Base-by-base conservation (phyloP, 2,797 vertebrate species). In the Gallinago stenura region DNA sequence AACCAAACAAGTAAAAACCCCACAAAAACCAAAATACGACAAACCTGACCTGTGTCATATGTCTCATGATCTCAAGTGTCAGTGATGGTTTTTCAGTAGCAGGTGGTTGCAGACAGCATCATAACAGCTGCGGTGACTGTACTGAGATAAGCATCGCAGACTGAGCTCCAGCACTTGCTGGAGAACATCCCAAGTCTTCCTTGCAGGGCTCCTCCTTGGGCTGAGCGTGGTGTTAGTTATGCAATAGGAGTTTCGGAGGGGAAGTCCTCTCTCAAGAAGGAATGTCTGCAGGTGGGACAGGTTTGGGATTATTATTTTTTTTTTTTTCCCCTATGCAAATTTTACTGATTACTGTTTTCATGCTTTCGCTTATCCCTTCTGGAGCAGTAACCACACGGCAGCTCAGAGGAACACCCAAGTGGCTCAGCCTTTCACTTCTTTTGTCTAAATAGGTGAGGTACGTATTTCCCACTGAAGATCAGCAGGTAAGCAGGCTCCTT, bases 241-340 rank as follows among this genome's bases (percentile, higher is more conserved):
- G 90, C 73, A 79, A 19, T 1, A 80, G 28, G n/a, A 72, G 57
- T 83, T 94, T 85, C 3, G 0, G 24, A 53, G 58, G 48, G 60
- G 37, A 51, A 48, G 33, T 48, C 9, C 4, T 65, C 33, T 82
- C 90, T 90, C 33, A 62, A 39, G 41, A 1, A 89, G 71, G 73
- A 89, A 94, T 57, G 50, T 83, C 64, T 95, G 83, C 94, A 93
- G 83, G 83, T 95, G 60, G 30, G 93, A 85, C 56, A 66, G 80
- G 90, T 87, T 90, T 72, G 85, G 41, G 50, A 24, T 25, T 51
- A 9, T 31, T 84, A 33, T 58, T 41, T 7, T 16, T 41, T 37
- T 54, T 48, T 5, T 4, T 6, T 2, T 2, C 5, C 43, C 46
- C 26, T 12, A 87, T 95, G 85, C 91, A 96, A 90, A 93, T 93